Base-by-base conservation (phyloP, 2,888 invertebrate genomes). In the Chouioia cunea region DNA sequence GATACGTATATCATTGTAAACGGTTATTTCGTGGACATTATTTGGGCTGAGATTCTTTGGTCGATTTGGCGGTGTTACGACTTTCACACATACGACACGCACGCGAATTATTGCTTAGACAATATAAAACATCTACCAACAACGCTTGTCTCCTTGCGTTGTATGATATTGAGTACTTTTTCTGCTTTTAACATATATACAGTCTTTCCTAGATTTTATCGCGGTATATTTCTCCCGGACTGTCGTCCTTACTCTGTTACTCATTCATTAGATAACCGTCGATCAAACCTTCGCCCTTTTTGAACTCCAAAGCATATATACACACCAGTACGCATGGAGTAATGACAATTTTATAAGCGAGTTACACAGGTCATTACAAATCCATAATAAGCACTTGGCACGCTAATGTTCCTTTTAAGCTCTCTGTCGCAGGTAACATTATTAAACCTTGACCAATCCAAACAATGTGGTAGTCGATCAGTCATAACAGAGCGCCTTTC, bases 1-100 rank as follows among this genome's bases (percentile, higher is more conserved):
- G 85, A 84, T 83, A 84, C 83, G 82, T 85, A 84, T 82, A 84
- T 85, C 84, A 84, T 82, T 80, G 80, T 81, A 81, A 83, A 81
- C 81, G 81, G 79, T 82, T 79, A 82, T 84, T 84, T 79, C 82
- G 77, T 75, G 78, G 75, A 77, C 77, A 79, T 81, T 81, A 81
- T 76, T 77, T 75, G 76, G 54, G 74, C 74, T 75, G 76, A n/a
- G n/a, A 78, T 76, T 75, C 71, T 36, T 56, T 70, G 59, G 69
- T 62, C 63, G 16, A 12, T 6, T 27, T 23, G 12, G 44, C 63
- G n/a, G 14, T 22, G n/a, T 48, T 36, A 16, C 36, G 44, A 23
- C 63, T 46, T 46, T 14, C 27, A 48, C 56, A 36, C 65, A 65
- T 23, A 48, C 16, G 6, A 46, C 20, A 43, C 46, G 44, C 20